These are phyloP conservation scores for Ischnus inquisitorius DNA, from an alignment of 2,888 invertebrate species.

Conservation along the genomic window DNA sequence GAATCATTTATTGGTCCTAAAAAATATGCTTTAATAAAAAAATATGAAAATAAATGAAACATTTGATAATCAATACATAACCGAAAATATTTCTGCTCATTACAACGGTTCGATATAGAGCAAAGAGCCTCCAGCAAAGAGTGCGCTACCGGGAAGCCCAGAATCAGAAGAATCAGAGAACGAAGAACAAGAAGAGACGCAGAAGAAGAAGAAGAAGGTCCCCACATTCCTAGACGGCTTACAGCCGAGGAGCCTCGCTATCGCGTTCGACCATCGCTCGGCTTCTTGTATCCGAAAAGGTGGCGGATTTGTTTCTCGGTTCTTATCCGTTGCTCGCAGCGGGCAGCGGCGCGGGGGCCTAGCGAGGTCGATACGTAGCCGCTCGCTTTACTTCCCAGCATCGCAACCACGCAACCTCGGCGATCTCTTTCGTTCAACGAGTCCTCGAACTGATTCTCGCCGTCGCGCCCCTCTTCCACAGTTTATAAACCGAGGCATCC, in stretches of 20 bases:
- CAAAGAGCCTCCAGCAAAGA: constrained; percentile 14
- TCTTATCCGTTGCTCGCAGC: constrained; percentile 75
- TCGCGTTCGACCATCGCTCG: constrained; percentile 77
- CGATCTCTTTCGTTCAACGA: constrained; percentile 29
- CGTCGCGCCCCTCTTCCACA: constrained; percentile 52
- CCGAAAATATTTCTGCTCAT: no score
- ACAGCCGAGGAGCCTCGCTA: constrained; percentile 74
- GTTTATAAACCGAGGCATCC: constrained; percentile 29
- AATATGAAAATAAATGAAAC: no score
- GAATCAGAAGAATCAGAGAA: constrained; percentile 39
- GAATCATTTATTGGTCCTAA: no score
- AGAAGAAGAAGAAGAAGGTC: constrained; percentile 68
- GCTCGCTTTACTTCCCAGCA: constrained; percentile 25
- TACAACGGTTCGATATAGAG: constrained; percentile 31
- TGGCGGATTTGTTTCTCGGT: constrained; percentile 83
- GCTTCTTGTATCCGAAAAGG: constrained; percentile 76
- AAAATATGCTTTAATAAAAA: no score
- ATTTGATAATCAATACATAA: no score
- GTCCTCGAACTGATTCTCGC: constrained; percentile 19
- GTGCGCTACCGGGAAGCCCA: constrained; percentile 34
- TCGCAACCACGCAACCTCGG: constrained; percentile 21
- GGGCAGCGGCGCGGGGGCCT: constrained; percentile 55
- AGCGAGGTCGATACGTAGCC: constrained; percentile 40
- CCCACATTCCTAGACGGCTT: constrained; percentile 84
- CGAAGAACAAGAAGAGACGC: constrained; percentile 60